Conservation (phyloP, 2,113 vertebrate genomes). For the Prochilodus magdalenae region DNA sequence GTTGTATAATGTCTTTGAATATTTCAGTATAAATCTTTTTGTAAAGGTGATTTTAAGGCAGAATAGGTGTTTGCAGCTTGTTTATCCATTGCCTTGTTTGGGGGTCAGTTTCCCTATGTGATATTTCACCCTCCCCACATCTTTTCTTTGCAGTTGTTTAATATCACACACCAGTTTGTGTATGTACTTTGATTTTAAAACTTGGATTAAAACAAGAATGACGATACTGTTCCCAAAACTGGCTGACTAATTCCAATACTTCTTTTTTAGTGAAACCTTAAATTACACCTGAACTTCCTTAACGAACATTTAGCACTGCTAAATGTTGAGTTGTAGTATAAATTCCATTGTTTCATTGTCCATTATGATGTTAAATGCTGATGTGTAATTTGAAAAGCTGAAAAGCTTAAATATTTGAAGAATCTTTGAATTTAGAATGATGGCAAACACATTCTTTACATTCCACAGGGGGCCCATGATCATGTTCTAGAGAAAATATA, state of each 20-base stretch:
- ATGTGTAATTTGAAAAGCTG: background rate
- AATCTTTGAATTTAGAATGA: background rate
- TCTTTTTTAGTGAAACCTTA: background rate
- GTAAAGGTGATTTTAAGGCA: constrained; percentile 46
- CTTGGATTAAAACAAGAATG: constrained; percentile 4
- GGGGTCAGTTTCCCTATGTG: constrained; percentile 31
- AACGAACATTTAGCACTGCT: too few relatives aligned
- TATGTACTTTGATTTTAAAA: constrained; percentile 35
- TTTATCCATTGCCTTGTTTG: constrained; percentile 56
- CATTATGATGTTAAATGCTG: background rate
- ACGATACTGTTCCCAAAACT: background rate
- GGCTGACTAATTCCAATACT: background rate
- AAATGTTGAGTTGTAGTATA: background rate
- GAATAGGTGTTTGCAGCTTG: constrained; percentile 54
- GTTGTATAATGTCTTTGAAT: constrained; percentile 50
- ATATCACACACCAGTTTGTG: constrained; percentile 30
- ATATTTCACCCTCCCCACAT: background rate
- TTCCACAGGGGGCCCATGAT: background rate
- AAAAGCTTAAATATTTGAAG: background rate
- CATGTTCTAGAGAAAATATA: background rate
- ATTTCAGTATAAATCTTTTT: constrained; percentile 51
- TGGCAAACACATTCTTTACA: background rate
- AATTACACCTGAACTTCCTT: background rate
- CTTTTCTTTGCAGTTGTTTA: constrained; percentile 23
- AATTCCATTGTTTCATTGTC: background rate